These are phyloP conservation scores for Scaptomyza cyrtandrae DNA, from an alignment of 2,888 invertebrate species.

Conservation along the genomic window DNA sequence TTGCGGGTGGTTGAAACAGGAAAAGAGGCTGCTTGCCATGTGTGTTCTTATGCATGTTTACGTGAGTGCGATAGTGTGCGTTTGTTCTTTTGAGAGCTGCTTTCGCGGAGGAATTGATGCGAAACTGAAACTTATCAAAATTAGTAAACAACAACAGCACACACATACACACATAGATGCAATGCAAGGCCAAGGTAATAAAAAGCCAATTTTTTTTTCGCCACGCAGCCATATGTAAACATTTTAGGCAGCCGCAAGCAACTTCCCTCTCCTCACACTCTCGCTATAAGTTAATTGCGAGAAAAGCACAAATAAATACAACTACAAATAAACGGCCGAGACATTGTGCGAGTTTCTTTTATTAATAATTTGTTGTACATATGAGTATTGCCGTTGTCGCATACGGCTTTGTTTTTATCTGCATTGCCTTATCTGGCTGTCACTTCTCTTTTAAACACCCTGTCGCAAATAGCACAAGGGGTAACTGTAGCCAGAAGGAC, in stretches of 20 bases:
- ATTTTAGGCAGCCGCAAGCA: slow-evolving; percentile 46
- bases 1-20: slow-evolving; percentile 68
- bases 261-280: background rate
- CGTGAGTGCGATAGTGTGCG: slow-evolving; percentile 30
- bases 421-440: slow-evolving; percentile 66
- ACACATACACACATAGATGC: slow-evolving; percentile 21
- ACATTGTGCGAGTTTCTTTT: slow-evolving; percentile 55
- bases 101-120: slow-evolving; percentile 70
- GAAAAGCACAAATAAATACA: slow-evolving; percentile 22
- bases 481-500: slow-evolving; percentile 7
- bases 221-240: slow-evolving; percentile 68
- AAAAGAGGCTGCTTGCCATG: slow-evolving; percentile 53
- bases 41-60: slow-evolving; percentile 37
- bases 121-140: slow-evolving; percentile 71
- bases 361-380: slow-evolving; percentile 50
- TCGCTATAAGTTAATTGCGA: slow-evolving; percentile 41
- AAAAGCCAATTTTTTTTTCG: slow-evolving; percentile 70
- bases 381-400: slow-evolving; percentile 25
- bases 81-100: slow-evolving; percentile 49
- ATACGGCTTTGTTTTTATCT: slow-evolving; percentile 73
- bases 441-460: slow-evolving; percentile 54
- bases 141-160: slow-evolving; percentile 60
- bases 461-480: slow-evolving; percentile 5
- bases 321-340: slow-evolving; percentile 19
- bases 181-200: slow-evolving; percentile 65